Evolutionary conservation across 2,888 invertebrate genomes (phyloP), one percentile per base, ranked within the genome.

Genomic region (Pantelozetes paolii): DNA sequence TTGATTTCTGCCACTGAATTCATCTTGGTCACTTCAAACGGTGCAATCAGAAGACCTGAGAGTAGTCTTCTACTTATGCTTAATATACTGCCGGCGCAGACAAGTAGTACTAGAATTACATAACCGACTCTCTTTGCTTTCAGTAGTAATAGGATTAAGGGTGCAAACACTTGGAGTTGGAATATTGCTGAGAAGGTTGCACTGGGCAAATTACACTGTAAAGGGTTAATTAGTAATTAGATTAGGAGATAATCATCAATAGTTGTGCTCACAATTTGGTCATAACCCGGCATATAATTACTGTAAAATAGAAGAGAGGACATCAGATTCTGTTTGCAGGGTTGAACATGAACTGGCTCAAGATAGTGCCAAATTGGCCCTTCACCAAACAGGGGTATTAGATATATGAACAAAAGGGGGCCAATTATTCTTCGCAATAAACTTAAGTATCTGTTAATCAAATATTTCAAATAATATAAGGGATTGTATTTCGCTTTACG

Each of bases 351-450:
- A 36, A 73, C 30, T n/a, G 36, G 73, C 40, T 71, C 40, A 40
- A 36, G 50, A 42, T 73, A 73, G n/a, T 73, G 73, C 73, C 73
- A 73, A 57, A 70, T 70, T 9, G 73, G 73, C 18, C 73, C 73
- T 18, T 73, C 70, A 50, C 69, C 69, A 11, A 70, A 13, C 50
- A 73, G 28, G n/a, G 73, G 73, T 6, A 73, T 28, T 26, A 73
- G 54, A 40, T 73, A 73, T 13, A 73, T 9, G n/a, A 73, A 57
- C 15, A 73, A 50, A 32, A 73, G 42, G 9, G 73, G 73, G 15
- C 73, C 73, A 36, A 73, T 71, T 57, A 73, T 40, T 26, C 69
- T 13, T 18, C 73, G 69, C 1, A 48, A 32, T 18, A 59, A 23
- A 70, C 73, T 73, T 9, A 73, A 30, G 9, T 54, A 73, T 57